Conservation (phyloP, 2,113 vertebrate genomes). For the Genyomyrus donnyi region DNA sequence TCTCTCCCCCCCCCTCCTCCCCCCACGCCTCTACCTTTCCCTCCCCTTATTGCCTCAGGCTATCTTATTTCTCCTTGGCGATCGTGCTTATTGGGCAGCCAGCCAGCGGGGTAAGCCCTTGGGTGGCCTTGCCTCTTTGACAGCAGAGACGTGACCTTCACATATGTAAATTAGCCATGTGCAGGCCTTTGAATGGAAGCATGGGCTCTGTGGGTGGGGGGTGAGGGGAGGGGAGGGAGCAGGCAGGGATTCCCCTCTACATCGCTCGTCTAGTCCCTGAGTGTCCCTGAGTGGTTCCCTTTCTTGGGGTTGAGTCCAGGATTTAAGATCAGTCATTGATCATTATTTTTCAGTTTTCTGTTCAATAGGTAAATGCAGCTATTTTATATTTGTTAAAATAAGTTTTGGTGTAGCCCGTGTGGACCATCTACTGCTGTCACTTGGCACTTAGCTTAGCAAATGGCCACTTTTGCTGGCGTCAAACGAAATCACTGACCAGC, state of each 20-base stretch:
- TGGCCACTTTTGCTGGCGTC: not conserved
- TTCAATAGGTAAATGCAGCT: not conserved
- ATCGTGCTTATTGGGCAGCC: conserved; percentile 57
- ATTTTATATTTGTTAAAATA: not conserved
- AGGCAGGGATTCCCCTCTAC: conserved; percentile 36
- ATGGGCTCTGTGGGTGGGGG: conserved; percentile 54
- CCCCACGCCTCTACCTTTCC: conserved; percentile 48
- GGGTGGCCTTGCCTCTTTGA: conserved; percentile 62
- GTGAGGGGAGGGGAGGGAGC: conserved; percentile 37
- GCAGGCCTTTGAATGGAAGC: conserved; percentile 65
- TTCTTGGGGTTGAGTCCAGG: not conserved
- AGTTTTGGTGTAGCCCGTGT: not conserved
- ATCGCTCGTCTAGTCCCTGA: not conserved
- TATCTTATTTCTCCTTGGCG: conserved; percentile 52
- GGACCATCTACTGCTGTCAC: not conserved
- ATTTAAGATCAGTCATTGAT: not conserved
- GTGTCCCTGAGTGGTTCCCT: not conserved
- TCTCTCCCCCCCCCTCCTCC: conserved; percentile 24
- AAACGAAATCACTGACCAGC: not conserved
- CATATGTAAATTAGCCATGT: conserved; percentile 90
- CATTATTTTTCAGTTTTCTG: not conserved
- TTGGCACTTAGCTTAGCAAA: not conserved
- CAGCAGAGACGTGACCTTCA: conserved; percentile 73
- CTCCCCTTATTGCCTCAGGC: conserved; percentile 58
- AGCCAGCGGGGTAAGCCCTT: conserved; percentile 64